Evolutionary conservation across 2,113 vertebrate genomes (phyloP).

Genomic region (Perca schrenkii): DNA sequence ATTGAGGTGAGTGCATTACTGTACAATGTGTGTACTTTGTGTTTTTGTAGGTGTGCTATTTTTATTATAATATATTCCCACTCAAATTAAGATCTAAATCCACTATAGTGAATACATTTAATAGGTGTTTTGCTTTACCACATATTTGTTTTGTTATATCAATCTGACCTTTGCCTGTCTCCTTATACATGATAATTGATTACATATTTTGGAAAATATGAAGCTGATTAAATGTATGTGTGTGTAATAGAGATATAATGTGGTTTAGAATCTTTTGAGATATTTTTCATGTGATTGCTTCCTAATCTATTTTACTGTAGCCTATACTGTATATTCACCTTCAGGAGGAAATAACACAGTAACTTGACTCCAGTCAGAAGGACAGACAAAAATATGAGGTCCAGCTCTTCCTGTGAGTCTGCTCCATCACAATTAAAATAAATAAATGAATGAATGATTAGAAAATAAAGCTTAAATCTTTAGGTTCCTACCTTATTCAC

Average conservation of each 20-base stretch:
- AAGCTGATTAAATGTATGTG: not conserved
- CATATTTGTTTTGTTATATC: not conserved
- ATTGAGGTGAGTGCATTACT: constrained; percentile 36
- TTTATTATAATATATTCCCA: not conserved
- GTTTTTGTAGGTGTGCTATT: not conserved
- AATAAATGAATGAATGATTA: not conserved
- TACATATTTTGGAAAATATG: too few relatives aligned
- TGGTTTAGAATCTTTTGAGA: not conserved
- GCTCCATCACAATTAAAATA: not conserved
- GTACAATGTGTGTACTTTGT: not conserved
- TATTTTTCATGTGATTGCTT: not conserved
- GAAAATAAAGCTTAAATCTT: not conserved
- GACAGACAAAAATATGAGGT: constrained; percentile 33
- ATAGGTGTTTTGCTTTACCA: not conserved
- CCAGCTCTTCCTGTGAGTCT: constrained; percentile 44
- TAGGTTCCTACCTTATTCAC: not conserved
- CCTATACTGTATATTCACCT: not conserved
- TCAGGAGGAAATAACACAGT: not conserved
- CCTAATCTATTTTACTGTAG: not conserved
- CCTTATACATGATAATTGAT: not conserved
- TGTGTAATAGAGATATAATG: not conserved
- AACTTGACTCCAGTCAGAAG: not conserved
- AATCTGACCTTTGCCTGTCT: not conserved
- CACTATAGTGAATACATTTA: not conserved
- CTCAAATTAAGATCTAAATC: not conserved